Evolutionary conservation across 2,888 invertebrate species (phyloP).

Genomic region (Cancer borealis): DNA sequence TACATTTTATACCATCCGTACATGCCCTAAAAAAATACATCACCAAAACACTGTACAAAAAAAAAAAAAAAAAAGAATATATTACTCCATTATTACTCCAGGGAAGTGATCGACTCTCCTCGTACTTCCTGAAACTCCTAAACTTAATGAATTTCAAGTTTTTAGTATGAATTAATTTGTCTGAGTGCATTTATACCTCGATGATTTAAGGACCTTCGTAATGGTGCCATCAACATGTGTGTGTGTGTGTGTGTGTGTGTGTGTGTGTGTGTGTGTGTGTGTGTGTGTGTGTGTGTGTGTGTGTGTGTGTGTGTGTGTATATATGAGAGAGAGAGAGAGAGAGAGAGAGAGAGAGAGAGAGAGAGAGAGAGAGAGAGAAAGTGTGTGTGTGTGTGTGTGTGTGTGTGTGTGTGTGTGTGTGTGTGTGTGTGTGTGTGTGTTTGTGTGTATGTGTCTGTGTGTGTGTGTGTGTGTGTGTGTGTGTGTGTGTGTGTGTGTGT

Average conservation of each 20-base stretch:
- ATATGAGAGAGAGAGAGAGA: not conserved
- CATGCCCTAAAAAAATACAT: not conserved
- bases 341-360: conserved; percentile 29
- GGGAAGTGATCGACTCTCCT: not conserved
- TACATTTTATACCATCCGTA: not conserved
- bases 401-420: not conserved
- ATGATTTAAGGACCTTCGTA: not conserved
- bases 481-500: no score
- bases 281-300: not conserved
- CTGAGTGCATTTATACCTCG: not conserved
- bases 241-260: not conserved
- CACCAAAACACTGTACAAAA: not conserved
- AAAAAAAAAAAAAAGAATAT: not conserved
- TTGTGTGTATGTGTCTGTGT: not conserved
- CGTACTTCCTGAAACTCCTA: not conserved
- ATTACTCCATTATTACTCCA: not conserved
- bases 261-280: not conserved
- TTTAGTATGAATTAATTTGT: conserved; percentile 25
- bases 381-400: no score
- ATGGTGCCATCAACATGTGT: not conserved
- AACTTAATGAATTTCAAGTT: not conserved
- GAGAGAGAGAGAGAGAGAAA: conserved; percentile 30
- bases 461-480: no score
- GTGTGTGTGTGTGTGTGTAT: not conserved
- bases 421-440: no score